Base-by-base conservation (phyloP, 2,797 vertebrate species). In the Prionace glauca region DNA sequence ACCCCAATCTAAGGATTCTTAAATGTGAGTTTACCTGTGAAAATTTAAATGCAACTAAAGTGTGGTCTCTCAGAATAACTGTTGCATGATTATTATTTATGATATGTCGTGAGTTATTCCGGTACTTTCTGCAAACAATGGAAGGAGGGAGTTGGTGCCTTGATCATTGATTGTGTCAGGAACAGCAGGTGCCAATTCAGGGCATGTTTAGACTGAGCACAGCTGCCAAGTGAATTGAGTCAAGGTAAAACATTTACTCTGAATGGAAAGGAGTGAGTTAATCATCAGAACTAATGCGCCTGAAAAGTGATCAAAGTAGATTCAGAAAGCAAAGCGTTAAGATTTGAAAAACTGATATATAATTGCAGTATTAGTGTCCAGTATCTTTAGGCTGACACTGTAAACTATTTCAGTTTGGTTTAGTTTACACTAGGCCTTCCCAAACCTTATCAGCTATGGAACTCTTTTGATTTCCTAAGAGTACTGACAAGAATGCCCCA, bases 181-280 rank as follows among this genome's bases (percentile, higher is more conserved):
- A 90, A 0, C 29, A 79, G 74, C 74, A 2, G 74, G 11, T 90
- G 56, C 29, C 86, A 90, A n/a, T 62, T 32, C 87, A 20, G n/a
- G 87, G 87, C 29, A 29, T 90, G 87, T 65, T 90, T 90, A 56
- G 87, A 90, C 56, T 90, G 60, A 65, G 65, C 56, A 90, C 87
- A 90, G 9, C 1, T 5, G 60, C 12, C 60, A 1, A 65, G 29
- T 90, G 87, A 87, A 20, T 0, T 87, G 84, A 87, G 24, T 50
- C 74, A 79, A 79, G 74, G n/a, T 79, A n/a, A 36, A 79, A 79
- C 24, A 10, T 26, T 50, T 84, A 84, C 41, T 50, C 41, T 24
- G 45, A 87, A 56, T 50, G 45, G 45, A 56, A 56, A 87, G 9
- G 24, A 22, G 45, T 9, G 22, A 87, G 22, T 56, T 56, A 86